Evolutionary conservation across 2,888 invertebrate genomes (phyloP).

Genomic region (Chloromyia formosa): DNA sequence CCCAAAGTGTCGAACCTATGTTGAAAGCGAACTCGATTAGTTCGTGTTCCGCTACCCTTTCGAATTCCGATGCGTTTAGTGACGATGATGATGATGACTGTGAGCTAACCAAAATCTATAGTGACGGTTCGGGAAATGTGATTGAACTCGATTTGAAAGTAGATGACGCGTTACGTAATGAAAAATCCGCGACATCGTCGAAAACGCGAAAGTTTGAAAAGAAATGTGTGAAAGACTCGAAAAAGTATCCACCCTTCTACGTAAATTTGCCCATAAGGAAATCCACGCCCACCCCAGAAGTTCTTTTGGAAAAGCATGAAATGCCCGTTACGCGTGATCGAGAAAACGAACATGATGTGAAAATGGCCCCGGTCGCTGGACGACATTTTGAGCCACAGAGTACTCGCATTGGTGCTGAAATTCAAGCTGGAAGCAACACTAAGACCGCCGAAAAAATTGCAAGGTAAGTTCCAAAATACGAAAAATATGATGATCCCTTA

Average conservation of each 20-base stretch:
- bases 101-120: slow-evolving; percentile 1
- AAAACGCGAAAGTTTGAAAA: not conserved
- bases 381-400: slow-evolving; percentile 48
- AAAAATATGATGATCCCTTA: no score
- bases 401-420: slow-evolving; percentile 45
- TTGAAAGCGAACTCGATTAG: slow-evolving; percentile 25
- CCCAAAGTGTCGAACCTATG: slow-evolving; percentile 43
- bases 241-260: slow-evolving; percentile 52
- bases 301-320: slow-evolving; percentile 58
- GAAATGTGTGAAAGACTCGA: slow-evolving; percentile 33
- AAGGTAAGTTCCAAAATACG: slow-evolving; percentile 48
- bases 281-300: slow-evolving; percentile 50
- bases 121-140: slow-evolving; percentile 11
- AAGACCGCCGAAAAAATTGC: slow-evolving; percentile 40
- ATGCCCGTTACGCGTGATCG: slow-evolving; percentile 56
- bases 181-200: slow-evolving; percentile 12
- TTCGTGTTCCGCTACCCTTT: slow-evolving; percentile 27
- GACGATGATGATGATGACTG: slow-evolving; percentile 41
- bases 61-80: slow-evolving; percentile 24
- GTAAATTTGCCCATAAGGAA: slow-evolving; percentile 43
- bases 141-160: slow-evolving; percentile 27
- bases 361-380: slow-evolving; percentile 46
- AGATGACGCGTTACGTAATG: slow-evolving; percentile 27
- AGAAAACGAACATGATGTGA: slow-evolving; percentile 39
- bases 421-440: not conserved